Base-by-base conservation (phyloP, 2,888 invertebrate species). In the Torymus aiolomorphi region DNA sequence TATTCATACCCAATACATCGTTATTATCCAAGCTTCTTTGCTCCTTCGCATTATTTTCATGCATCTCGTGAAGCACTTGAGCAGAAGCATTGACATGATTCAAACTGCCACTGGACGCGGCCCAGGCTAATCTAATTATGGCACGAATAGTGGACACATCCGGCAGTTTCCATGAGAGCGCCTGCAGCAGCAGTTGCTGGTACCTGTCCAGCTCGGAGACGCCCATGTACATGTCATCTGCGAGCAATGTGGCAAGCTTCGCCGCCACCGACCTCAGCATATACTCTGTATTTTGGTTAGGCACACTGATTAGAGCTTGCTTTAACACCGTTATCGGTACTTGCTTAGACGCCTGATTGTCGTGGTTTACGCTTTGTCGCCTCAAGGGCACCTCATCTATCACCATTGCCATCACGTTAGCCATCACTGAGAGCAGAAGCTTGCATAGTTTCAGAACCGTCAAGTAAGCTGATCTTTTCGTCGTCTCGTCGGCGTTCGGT, bases 381-480 rank as follows among this genome's bases (percentile, higher is more conserved):
- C 92, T 87, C 90, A 91, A 88, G 88, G 92, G 90, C 86, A 93
- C 88, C 89, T 93, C 89, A 89, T 92, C 91, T 90, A 92, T 92
- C 2, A 92, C 92, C 83, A 91, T 92, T 61, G 94, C 95, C 91
- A 95, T 92, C 24, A 96, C 93, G 87, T 97, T 95, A 12, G 96
- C 97, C 81, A 97, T 94, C 11, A 97, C 95, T 52, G 97, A 97
- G 73, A 98, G 91, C 86, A 97, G 94, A 80, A 98, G 91, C 91
- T 98, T 98, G 84, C 96, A 95, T 84, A 98, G 93, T 88, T 97
- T 96, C 86, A 98, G 92, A 83, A 97, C 95, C 65, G 96, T 95
- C 87, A 97, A 93, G 91, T 96, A 97, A 12, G 97, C 97, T 78
- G 96, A 95, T 85, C 97, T 94, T 87, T 94, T 94, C 0, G 95